Base-by-base conservation (phyloP, 2,797 vertebrate genomes). In the Mergus octosetaceus region DNA sequence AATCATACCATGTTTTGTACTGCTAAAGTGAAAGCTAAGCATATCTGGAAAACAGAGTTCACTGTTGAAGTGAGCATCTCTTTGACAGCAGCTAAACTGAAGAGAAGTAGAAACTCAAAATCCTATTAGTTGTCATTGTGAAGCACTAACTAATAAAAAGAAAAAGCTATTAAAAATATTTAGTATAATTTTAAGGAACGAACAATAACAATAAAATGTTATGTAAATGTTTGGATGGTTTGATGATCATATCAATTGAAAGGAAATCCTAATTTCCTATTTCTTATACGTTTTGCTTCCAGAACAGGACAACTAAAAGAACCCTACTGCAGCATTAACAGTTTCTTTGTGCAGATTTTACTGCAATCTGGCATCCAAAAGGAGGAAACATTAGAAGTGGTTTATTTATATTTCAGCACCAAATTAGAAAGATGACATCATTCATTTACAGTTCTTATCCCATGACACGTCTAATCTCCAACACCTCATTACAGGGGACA, bases 401-500 rank as follows among this genome's bases (percentile, higher is more conserved):
- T 98, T 98, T 98, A 98, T 98, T 98, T 98, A 98, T 98, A 97
- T 97, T 98, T 97, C 97, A 94, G 96, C 94, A 97, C 97, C 94
- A 97, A 97, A 97, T 97, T 98, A 97, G 97, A 97, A 98, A 96
- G 96, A 98, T 98, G 97, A 98, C 97, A 97, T 98, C 97, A 98
- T 98, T 98, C 97, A 97, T 98, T 98, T 98, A 97, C 96, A 97
- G 98, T 98, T 98, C 97, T 97, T 97, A 97, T 96, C 96, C 97
- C 89, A 53, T 97, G 98, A 98, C 98, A 98, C 1, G 49, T 93
- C 93, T 97, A 97, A 97, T 98, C 97, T 97, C 95, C 72, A 89
- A 97, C 98, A 98, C 98, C 97, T 98, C 98, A 95, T 98, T 98
- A 97, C 89, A 94, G 90, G 97, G 96, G 98, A 98, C 97, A 98